Evolutionary conservation across 2,888 invertebrate genomes (phyloP).

Genomic region (Halocaridina rubra): DNA sequence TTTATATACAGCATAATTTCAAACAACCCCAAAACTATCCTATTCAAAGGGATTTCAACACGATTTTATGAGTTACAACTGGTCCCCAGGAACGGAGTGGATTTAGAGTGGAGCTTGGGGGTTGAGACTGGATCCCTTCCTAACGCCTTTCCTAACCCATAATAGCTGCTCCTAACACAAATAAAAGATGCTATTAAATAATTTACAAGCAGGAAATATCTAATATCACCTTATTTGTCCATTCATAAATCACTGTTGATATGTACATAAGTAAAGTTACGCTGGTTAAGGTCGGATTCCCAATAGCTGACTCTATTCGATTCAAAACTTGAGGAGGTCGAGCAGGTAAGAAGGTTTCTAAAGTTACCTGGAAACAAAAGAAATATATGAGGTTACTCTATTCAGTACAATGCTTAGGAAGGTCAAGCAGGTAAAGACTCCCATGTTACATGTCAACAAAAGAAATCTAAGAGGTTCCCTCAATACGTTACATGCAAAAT

Average conservation of each 20-base stretch:
- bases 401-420: too few species aligned
- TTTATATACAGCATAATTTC: too few species aligned
- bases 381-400: too few species aligned
- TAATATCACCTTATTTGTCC: conserved; percentile 46
- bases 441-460: too few species aligned
- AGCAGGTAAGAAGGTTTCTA: conserved; percentile 22
- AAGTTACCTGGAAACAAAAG: too few species aligned
- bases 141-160: not conserved
- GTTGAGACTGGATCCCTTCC: too few species aligned
- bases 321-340: conserved; percentile 40
- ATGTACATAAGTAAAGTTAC: conserved; percentile 20
- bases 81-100: too few species aligned
- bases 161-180: not conserved
- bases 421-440: too few species aligned
- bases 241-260: conserved; percentile 46
- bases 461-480: too few species aligned
- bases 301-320: conserved; percentile 40
- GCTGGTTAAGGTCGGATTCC: conserved; percentile 25
- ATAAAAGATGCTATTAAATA: not conserved
- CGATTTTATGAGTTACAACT: not conserved
- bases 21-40: too few species aligned
- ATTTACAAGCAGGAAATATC: not conserved
- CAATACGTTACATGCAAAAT: too few species aligned
- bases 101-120: too few species aligned
- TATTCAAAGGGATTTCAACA: not conserved